Evolutionary conservation across 2,113 vertebrate species (phyloP).

Genomic region (Hemiscyllium ocellatum): DNA sequence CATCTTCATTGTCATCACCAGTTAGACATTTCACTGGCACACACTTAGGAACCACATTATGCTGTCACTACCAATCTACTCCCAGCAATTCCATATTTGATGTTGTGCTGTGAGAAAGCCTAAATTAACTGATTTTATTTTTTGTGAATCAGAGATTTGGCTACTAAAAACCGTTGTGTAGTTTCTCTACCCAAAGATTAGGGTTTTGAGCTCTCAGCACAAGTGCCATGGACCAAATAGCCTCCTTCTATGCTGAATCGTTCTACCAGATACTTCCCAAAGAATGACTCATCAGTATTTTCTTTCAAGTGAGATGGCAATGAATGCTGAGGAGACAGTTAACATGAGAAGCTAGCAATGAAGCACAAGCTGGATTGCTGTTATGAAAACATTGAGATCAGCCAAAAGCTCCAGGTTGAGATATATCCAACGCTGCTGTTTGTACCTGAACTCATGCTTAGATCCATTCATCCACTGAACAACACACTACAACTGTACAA

Average conservation of each 20-base stretch:
- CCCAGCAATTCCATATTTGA: not conserved
- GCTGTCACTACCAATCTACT: not conserved
- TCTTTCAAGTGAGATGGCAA: not conserved
- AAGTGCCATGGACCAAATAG: not conserved
- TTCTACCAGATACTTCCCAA: not conserved
- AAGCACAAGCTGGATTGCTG: not conserved
- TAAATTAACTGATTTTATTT: not conserved
- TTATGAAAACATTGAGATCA: not conserved
- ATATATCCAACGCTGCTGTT: not conserved
- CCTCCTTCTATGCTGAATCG: too few species aligned
- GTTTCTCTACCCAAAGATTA: not conserved
- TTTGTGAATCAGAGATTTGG: not conserved
- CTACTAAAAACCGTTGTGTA: not conserved
- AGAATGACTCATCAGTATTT: not conserved
- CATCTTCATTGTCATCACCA: not conserved
- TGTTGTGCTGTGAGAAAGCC: not conserved
- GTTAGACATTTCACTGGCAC: not conserved
- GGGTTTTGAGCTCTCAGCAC: not conserved
- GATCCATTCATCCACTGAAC: not conserved
- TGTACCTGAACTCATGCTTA: not conserved
- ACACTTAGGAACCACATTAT: not conserved
- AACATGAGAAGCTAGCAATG: not conserved
- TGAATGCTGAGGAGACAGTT: not conserved
- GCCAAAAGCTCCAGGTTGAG: not conserved
- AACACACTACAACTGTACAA: not conserved